phyloP scores from a whole-genome alignment of 2,797 vertebrate genomes.

The Alauda arvensis region DNA sequence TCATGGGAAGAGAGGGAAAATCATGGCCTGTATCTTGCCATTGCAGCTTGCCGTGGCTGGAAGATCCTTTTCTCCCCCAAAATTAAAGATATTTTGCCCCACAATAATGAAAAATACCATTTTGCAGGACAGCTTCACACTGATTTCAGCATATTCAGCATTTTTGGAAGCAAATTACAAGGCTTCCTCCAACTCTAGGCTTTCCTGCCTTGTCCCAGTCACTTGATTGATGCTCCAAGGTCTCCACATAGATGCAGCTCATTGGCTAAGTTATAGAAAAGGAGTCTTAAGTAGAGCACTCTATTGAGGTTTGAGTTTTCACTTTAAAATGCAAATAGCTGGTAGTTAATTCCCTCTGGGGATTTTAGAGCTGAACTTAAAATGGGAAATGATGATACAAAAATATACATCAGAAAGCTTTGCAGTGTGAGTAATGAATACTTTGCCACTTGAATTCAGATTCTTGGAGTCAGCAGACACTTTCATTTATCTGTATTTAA shows the following conservation, averaged over 20 bases:
- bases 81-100: background rate
- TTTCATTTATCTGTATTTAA: slow-evolving; percentile 11
- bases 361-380: slow-evolving; percentile 33
- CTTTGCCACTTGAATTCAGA: background rate
- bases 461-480: background rate
- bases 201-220: background rate
- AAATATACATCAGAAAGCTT: slow-evolving; percentile 39
- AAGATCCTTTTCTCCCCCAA: background rate
- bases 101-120: background rate
- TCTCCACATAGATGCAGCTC: background rate
- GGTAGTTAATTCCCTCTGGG: slow-evolving; percentile 35
- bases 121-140: background rate
- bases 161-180: background rate
- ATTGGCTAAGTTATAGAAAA: slow-evolving; percentile 13
- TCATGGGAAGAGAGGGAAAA: background rate
- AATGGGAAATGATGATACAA: slow-evolving; percentile 13
- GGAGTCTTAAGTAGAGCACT: slow-evolving; percentile 10
- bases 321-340: slow-evolving; percentile 61
- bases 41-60: background rate
- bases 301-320: slow-evolving; percentile 18
- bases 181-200: background rate
- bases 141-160: background rate
- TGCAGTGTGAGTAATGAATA: background rate
- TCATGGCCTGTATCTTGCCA: background rate
- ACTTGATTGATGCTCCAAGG: background rate